phyloP scores from a whole-genome alignment of 23 tunicate species.

The Trididemnum miniatum region DNA sequence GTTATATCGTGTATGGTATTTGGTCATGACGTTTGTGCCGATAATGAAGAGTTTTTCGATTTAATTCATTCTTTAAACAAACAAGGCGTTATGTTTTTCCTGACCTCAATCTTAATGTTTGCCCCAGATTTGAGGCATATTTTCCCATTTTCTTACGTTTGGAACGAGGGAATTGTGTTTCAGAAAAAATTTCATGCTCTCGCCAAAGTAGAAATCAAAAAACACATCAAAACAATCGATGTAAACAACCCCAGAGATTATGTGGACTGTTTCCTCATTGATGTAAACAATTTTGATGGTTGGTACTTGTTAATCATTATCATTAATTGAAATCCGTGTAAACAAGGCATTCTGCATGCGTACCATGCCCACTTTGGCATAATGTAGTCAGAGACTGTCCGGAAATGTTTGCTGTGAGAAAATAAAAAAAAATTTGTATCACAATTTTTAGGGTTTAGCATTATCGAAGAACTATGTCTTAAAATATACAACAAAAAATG shows the following conservation, averaged over 20 bases:
- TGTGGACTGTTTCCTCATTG: slow-evolving; percentile 51
- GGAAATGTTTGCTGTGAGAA: too few species aligned
- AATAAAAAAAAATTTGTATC: too few species aligned
- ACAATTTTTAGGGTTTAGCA: too few species aligned
- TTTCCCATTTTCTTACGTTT: slow-evolving; percentile 24
- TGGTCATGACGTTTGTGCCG: slow-evolving; percentile 18
- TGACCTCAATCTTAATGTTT: not conserved
- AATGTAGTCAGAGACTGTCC: too few species aligned
- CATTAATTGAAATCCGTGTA: too few species aligned
- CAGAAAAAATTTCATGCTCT: slow-evolving; percentile 6
- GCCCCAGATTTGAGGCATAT: slow-evolving; percentile 50
- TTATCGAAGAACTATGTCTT: too few species aligned
- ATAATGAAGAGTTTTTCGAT: not conserved
- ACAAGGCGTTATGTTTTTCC: not conserved
- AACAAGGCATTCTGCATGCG: too few species aligned
- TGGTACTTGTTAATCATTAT: too few species aligned
- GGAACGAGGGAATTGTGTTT: not conserved
- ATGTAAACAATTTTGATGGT: slow-evolving; percentile 4
- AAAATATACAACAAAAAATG: too few species aligned
- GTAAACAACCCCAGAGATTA: slow-evolving; percentile 50
- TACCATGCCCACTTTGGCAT: too few species aligned
- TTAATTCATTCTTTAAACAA: not conserved
- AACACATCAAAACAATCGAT: slow-evolving; percentile 40
- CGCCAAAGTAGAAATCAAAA: slow-evolving; percentile 17
- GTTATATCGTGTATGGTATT: slow-evolving; percentile 57